A percentile compares a stretch with the other conserved stretches of the same genome.
phyloP scores from a whole-genome alignment of 2,797 vertebrate genomes.

The Gallirallus australis region DNA sequence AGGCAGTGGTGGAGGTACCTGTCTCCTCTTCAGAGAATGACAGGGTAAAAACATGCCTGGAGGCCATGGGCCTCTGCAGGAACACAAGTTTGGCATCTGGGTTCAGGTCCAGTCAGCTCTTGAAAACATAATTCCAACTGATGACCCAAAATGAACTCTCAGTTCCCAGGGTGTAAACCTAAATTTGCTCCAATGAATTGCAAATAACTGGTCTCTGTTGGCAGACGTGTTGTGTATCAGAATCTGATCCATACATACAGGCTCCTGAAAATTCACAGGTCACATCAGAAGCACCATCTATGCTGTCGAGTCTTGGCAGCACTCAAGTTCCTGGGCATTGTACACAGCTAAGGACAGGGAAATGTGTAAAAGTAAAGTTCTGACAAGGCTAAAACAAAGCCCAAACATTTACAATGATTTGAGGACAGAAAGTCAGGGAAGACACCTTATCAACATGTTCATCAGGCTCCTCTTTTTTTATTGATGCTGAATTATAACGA shows the following conservation, averaged over 20 bases:
- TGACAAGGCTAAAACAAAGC: not conserved
- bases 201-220: not conserved
- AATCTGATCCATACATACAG: not conserved
- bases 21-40: not conserved
- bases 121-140: not conserved
- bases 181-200: not conserved
- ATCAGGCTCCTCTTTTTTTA: not conserved
- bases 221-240: not conserved
- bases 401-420: not conserved
- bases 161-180: not conserved
- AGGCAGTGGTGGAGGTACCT: not conserved
- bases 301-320: not conserved
- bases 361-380: not conserved
- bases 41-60: not conserved
- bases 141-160: not conserved
- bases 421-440: not conserved
- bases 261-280: not conserved
- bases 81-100: not conserved
- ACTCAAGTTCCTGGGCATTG: not conserved
- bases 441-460: not conserved
- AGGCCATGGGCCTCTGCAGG: not conserved
- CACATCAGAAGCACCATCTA: not conserved
- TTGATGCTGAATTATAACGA: not conserved
- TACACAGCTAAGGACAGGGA: not conserved
- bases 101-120: not conserved